Evolutionary conservation across 2,797 vertebrate genomes (phyloP).

Genomic region (Arremon brunneinucha): DNA sequence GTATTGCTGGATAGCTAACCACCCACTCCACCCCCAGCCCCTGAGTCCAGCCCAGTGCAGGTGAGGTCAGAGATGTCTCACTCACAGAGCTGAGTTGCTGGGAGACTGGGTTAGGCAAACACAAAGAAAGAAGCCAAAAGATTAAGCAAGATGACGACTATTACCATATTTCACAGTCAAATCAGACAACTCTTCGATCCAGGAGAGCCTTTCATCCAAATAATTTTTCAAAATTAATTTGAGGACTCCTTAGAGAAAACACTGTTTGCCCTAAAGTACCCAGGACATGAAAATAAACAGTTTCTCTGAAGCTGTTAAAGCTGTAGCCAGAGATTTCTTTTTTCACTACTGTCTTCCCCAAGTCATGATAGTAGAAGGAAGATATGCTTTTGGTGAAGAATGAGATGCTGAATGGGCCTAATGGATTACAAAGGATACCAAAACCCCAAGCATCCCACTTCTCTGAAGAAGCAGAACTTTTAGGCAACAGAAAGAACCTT

Average conservation of each 20-base stretch:
- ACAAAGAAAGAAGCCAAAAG: slow-evolving; percentile 30
- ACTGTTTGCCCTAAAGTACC: background rate
- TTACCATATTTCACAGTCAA: slow-evolving; percentile 35
- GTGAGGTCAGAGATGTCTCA: background rate
- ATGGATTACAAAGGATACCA: background rate
- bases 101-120: slow-evolving; percentile 31
- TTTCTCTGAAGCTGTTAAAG: background rate
- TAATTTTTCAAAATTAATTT: slow-evolving; percentile 14
- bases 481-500: background rate
- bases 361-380: background rate
- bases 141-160: background rate
- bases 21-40: background rate
- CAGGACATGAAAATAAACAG: slow-evolving; percentile 1
- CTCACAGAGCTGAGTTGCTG: background rate
- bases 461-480: background rate
- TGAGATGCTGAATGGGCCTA: background rate
- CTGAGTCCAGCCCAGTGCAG: background rate
- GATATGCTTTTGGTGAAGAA: background rate
- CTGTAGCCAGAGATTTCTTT: background rate
- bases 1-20: background rate
- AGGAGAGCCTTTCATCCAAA: background rate
- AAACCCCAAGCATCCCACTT: background rate
- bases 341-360: background rate
- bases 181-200: background rate
- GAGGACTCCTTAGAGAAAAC: slow-evolving; percentile 5